Conservation (phyloP, 2,113 vertebrate species). For the Oriolus oriolus region DNA sequence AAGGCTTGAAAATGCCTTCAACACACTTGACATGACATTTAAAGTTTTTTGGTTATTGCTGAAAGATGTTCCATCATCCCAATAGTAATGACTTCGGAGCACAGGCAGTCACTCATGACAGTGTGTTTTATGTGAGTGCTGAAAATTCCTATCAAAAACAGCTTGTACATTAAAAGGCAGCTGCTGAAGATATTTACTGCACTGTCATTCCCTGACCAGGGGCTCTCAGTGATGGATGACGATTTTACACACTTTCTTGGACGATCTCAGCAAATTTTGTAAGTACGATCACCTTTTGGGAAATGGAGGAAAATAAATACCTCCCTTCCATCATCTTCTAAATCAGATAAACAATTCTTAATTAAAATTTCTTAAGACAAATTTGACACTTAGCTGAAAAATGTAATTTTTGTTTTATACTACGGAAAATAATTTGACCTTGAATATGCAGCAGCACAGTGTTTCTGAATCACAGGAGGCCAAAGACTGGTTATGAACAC, state of each 20-base stretch:
- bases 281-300: constrained; percentile 80
- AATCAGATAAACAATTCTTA: constrained; percentile 51
- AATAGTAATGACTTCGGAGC: constrained; percentile 91
- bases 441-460: not conserved
- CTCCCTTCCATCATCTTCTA: constrained; percentile 38
- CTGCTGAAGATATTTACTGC: constrained; percentile 90
- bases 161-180: constrained; percentile 89
- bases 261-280: constrained; percentile 82
- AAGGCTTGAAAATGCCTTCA: constrained; percentile 77
- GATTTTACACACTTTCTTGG: constrained; percentile 83
- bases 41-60: constrained; percentile 87
- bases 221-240: constrained; percentile 88
- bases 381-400: constrained; percentile 40
- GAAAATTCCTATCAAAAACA: constrained; percentile 87
- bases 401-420: not conserved
- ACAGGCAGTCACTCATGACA: constrained; percentile 93
- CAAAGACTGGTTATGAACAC: not conserved
- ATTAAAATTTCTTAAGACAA: constrained; percentile 52
- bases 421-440: not conserved
- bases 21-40: constrained; percentile 93
- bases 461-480: not conserved
- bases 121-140: constrained; percentile 88
- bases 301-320: constrained; percentile 69
- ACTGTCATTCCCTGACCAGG: constrained; percentile 87
- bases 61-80: constrained; percentile 94